These are phyloP conservation scores for Crepidodera aurea DNA, from an alignment of 2,888 invertebrate genomes.

Conservation along the genomic window DNA sequence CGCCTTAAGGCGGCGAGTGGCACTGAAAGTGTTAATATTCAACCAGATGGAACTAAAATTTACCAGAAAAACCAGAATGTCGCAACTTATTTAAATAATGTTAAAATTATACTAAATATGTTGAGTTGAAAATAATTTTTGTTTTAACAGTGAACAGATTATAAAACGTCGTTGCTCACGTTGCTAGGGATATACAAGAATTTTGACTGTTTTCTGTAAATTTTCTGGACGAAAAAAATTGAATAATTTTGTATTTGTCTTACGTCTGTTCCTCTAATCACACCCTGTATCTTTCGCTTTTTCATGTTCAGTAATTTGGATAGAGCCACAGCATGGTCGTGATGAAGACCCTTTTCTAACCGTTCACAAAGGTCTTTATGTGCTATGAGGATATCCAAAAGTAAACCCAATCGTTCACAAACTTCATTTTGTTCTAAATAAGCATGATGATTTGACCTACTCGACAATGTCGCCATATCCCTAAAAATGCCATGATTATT, in stretches of 20 bases:
- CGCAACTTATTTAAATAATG: too few relatives aligned
- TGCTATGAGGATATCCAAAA: slow-evolving; percentile 65
- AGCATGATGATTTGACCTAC: slow-evolving; percentile 64
- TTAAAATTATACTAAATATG: too few relatives aligned
- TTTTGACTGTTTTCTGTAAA: too few relatives aligned
- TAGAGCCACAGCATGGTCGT: slow-evolving; percentile 69
- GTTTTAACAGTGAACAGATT: too few relatives aligned
- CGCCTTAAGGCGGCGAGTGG: too few relatives aligned
- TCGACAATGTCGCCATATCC: slow-evolving; percentile 64
- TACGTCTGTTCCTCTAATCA: slow-evolving; percentile 69
- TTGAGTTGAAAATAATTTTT: too few relatives aligned
- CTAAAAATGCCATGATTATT: slow-evolving; percentile 50
- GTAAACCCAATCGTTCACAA: slow-evolving; percentile 65
- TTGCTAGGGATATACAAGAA: too few relatives aligned
- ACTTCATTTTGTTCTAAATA: slow-evolving; percentile 66
- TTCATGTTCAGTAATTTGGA: slow-evolving; percentile 70
- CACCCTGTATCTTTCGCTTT: slow-evolving; percentile 70
- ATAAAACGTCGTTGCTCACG: too few relatives aligned
- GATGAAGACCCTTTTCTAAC: slow-evolving; percentile 68
- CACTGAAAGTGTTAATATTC: too few relatives aligned
- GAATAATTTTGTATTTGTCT: slow-evolving; percentile 47
- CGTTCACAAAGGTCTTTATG: slow-evolving; percentile 69
- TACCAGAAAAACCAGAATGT: too few relatives aligned
- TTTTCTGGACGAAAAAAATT: too few relatives aligned
- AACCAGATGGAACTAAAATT: too few relatives aligned